A percentile compares a stretch with the other conserved stretches of the same genome.
phyloP scores from a whole-genome alignment of 2,888 invertebrate genomes.

The Patella caerulea region DNA sequence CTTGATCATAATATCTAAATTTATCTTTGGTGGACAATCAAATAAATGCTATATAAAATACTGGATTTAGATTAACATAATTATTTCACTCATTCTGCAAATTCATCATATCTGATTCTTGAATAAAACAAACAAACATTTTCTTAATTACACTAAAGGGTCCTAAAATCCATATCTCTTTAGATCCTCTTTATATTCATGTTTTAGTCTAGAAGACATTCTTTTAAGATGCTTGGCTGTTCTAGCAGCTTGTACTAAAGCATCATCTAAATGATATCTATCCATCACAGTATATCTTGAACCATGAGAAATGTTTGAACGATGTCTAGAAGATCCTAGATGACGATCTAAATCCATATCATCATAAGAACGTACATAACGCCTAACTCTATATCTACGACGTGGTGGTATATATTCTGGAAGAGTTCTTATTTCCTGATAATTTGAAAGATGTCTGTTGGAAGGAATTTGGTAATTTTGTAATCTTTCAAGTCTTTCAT shows the following conservation, averaged over 20 bases:
- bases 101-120: no score
- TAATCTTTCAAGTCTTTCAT: constrained; percentile 55
- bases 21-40: no score
- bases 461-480: constrained; percentile 55
- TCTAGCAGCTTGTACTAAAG: constrained; percentile 52
- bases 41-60: no score
- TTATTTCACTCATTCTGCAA: no score
- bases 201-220: constrained; percentile 62
- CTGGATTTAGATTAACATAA: no score
- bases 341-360: constrained; percentile 43
- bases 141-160: no score
- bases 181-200: constrained; percentile 58
- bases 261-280: constrained; percentile 51
- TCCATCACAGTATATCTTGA: constrained; percentile 39
- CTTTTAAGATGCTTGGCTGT: constrained; percentile 58
- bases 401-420: constrained; percentile 35
- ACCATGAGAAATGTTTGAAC: constrained; percentile 27
- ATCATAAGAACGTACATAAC: constrained; percentile 47
- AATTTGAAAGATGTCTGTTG: constrained; percentile 41
- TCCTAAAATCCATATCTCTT: constrained; percentile 21
- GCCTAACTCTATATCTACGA: constrained; percentile 46
- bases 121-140: no score
- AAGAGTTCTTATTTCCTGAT: constrained; percentile 27
- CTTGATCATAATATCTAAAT: no score
- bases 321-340: constrained; percentile 39